phyloP scores from a whole-genome alignment of 2,113 vertebrate genomes.

The Raja brachyura region DNA sequence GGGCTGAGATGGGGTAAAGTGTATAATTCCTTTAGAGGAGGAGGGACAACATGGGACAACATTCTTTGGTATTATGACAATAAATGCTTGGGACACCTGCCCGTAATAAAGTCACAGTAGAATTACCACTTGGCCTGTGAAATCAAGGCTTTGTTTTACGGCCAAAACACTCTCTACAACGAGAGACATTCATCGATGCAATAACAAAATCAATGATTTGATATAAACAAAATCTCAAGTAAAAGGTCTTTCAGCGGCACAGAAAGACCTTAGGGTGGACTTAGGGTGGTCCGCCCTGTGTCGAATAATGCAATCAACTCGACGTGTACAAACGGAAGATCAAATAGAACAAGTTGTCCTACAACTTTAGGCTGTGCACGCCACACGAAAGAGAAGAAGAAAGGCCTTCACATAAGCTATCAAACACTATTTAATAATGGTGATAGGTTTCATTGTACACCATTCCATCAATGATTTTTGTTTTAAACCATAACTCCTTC shows the following conservation, averaged over 20 bases:
- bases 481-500: too few relatives aligned
- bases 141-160: background rate
- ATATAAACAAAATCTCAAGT: background rate
- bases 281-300: too few relatives aligned
- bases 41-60: background rate
- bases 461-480: too few relatives aligned
- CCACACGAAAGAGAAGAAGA: too few relatives aligned
- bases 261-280: background rate
- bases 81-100: background rate
- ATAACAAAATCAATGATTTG: background rate
- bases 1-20: background rate
- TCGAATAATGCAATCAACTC: too few relatives aligned
- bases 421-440: background rate
- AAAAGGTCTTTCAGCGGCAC: too few relatives aligned
- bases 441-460: background rate
- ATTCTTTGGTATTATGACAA: background rate
- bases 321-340: too few relatives aligned
- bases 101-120: background rate
- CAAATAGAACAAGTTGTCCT: too few relatives aligned
- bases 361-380: too few relatives aligned
- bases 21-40: background rate
- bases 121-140: background rate
- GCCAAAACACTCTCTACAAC: background rate
- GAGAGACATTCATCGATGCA: background rate
- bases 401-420: too few relatives aligned